phyloP scores from a whole-genome alignment of 2,113 vertebrate genomes.

The Tupaia chinensis region DNA sequence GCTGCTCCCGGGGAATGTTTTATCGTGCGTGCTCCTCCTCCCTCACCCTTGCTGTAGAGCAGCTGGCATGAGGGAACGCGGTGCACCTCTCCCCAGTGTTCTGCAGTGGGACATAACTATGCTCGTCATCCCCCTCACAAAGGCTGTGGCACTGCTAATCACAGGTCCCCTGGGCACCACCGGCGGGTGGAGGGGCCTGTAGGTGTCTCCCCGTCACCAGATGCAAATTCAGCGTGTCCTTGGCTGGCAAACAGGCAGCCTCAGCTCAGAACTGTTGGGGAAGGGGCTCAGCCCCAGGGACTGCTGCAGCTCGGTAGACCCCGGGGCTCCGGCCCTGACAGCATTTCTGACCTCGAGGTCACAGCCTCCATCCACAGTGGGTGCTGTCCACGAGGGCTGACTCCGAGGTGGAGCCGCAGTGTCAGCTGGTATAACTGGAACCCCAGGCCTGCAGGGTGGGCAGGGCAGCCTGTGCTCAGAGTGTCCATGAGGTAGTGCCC shows the following conservation, averaged over 20 bases:
- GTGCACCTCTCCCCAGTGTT: accelerated
- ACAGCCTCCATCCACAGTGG: background rate
- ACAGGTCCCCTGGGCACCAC: background rate
- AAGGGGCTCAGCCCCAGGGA: background rate
- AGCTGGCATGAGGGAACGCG: no score
- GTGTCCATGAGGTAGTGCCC: no score
- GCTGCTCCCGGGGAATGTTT: background rate
- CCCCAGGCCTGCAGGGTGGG: background rate
- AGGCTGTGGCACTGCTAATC: background rate
- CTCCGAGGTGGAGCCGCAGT: background rate
- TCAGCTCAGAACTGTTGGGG: background rate
- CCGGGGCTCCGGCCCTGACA: background rate
- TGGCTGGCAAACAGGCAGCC: background rate
- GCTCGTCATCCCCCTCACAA: background rate
- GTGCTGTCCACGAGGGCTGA: background rate
- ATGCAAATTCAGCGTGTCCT: background rate
- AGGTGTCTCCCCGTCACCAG: background rate
- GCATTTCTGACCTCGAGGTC: background rate
- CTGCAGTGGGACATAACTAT: background rate
- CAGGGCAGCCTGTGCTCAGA: no score
- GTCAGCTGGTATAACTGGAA: background rate
- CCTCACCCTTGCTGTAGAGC: background rate
- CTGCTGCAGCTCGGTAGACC: background rate
- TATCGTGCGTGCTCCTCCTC: background rate
- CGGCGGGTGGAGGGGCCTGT: no score